Base-by-base conservation (phyloP, 1,140 invertebrate species). In the Apis laboriosa region DNA sequence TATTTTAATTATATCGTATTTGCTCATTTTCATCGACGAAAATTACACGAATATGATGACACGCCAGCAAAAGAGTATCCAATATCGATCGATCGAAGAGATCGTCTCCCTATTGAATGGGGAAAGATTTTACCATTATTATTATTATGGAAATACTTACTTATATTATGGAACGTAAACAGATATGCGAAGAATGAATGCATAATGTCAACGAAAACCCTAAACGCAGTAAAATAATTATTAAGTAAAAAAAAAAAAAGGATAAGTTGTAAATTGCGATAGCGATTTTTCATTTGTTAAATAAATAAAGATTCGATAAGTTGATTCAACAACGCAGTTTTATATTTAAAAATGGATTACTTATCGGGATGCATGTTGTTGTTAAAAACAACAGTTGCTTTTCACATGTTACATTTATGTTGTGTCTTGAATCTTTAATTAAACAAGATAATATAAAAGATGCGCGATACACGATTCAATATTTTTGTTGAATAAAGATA, bases 381-480 rank as follows among this genome's bases (percentile, higher is more conserved):
- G 28, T 58, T 80, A 55, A 75, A 76, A 34, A 17, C 7, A 28
- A 55, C 51, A 64, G 28, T 17, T 85, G 76, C 15, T 13, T 24
- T 80, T 75, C 61, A 9, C 21, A 49, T 58, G 12, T 74, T 72
- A 80, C 17, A 43, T 58, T 61, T 34, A n/a, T 83, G 84, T 86
- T 85, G 17, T 79, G 84, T 79, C 84, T 79, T 34, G 24, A 21
- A 21, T 19, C 71, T 60, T 58, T 60, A 83, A 79, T 74, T 71
- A 83, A 78, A 83, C 64, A 72, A 75, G 75, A 83, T 86, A 86
- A 86, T 60, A 49, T 17, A 82, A 49, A 68, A 28, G 60, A 60
- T 58, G 13, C 49, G 34, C 13, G 28, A 75, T 71, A 64, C 43
- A 11, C 19, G 66, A 17, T 24, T 53, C 15, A 34, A 75, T 73